Percentiles rank a stretch among this genome's conserved stretches.
Conservation (phyloP, 2,113 vertebrate species). For the Scartelaos histophorus region DNA sequence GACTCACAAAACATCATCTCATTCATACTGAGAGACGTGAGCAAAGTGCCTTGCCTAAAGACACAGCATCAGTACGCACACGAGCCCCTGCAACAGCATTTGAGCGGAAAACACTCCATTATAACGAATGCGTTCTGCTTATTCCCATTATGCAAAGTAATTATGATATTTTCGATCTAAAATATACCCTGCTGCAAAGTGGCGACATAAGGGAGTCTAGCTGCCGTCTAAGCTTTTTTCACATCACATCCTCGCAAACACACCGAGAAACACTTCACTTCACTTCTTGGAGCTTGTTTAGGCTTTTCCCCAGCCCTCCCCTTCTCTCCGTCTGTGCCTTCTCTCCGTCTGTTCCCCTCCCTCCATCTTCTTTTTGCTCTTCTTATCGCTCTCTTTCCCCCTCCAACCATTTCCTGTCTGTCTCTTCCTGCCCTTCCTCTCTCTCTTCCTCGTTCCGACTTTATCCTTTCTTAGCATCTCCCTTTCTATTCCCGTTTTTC, state of each 20-base stretch:
- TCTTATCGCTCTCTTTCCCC: not conserved
- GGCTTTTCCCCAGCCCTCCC: constrained; percentile 2
- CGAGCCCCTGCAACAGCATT: too few species aligned
- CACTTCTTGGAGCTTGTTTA: constrained; percentile 15
- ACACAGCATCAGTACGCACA: too few species aligned
- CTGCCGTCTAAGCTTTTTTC: not conserved
- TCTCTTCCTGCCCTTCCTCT: constrained; percentile 9
- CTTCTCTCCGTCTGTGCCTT: constrained; percentile 13
- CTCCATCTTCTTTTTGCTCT: not conserved
- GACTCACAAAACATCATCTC: too few species aligned
- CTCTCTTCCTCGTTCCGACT: constrained; percentile 15
- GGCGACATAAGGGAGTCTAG: not conserved
- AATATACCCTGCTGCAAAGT: not conserved
- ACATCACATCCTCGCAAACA: not conserved
- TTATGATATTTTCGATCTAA: not conserved
- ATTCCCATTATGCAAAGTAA: not conserved
- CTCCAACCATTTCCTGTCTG: too few species aligned
- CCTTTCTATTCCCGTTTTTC: too few species aligned
- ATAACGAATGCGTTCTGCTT: not conserved
- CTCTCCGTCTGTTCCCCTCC: not conserved
- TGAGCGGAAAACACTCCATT: too few species aligned
- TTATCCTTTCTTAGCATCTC: not conserved
- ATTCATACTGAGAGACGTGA: too few species aligned
- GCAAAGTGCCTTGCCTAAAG: not conserved
- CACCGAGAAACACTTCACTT: not conserved